These are phyloP conservation scores for Diceros bicornis DNA, from an alignment of 2,797 vertebrate genomes.

Conservation along the genomic window DNA sequence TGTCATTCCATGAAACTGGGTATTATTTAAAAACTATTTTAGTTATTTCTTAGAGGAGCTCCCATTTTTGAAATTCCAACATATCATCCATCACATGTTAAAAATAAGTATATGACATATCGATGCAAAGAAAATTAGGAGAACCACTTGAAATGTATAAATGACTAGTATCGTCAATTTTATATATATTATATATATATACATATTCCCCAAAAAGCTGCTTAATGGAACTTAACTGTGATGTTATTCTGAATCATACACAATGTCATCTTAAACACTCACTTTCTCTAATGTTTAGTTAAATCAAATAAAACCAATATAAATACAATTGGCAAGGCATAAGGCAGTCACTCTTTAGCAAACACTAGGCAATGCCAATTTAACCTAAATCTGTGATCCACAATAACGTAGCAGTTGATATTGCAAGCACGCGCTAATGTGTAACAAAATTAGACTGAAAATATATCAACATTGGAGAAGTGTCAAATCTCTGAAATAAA, in stretches of 20 bases:
- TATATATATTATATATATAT: neutral
- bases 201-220: neutral
- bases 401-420: neutral
- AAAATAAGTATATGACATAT: neutral
- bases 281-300: slow-evolving; percentile 67
- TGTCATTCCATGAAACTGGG: neutral
- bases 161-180: neutral
- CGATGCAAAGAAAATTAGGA: neutral
- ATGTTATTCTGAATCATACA: slow-evolving; percentile 49
- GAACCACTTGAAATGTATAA: neutral
- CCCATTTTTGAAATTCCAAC: neutral
- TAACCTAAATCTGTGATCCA: slow-evolving; percentile 80
- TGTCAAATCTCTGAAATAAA: slow-evolving; percentile 53
- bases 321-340: slow-evolving; percentile 77
- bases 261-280: slow-evolving; percentile 25
- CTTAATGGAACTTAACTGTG: neutral
- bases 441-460: slow-evolving; percentile 63
- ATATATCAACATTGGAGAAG: slow-evolving; percentile 45
- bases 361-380: slow-evolving; percentile 80
- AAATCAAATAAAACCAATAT: slow-evolving; percentile 82
- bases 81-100: neutral
- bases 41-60: neutral
- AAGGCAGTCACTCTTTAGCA: slow-evolving; percentile 83
- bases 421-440: neutral
- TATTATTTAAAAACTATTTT: neutral